Evolutionary conservation across 2,888 invertebrate genomes (phyloP).

Genomic region (Hofmannophila pseudospretella): DNA sequence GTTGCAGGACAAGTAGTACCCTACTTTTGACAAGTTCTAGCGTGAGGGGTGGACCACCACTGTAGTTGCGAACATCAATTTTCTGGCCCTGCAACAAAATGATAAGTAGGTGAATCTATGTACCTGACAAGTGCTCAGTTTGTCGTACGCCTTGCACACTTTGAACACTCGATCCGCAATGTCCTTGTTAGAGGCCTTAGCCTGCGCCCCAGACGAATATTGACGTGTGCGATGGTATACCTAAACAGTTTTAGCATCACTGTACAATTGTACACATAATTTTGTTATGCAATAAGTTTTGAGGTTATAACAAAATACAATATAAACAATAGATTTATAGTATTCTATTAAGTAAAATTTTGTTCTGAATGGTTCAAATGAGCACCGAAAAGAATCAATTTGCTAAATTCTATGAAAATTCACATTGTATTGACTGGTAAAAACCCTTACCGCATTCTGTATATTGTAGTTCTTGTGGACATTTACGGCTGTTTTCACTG

Average conservation of each 20-base stretch:
- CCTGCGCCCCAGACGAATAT: slow-evolving; percentile 50
- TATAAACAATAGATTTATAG: slow-evolving; percentile 1
- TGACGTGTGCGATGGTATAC: slow-evolving; percentile 49
- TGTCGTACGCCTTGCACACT: slow-evolving; percentile 93
- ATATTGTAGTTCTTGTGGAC: slow-evolving; percentile 35
- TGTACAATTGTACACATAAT: slow-evolving; percentile 45
- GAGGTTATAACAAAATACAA: slow-evolving; percentile 49
- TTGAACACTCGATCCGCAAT: slow-evolving; percentile 90
- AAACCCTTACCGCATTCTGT: slow-evolving; percentile 56
- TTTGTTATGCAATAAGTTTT: slow-evolving; percentile 72
- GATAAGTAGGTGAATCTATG: slow-evolving; percentile 46
- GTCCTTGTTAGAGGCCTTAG: slow-evolving; percentile 79
- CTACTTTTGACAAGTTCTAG: slow-evolving; percentile 91
- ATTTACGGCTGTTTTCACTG: slow-evolving; percentile 42
- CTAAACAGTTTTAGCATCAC: slow-evolving; percentile 61
- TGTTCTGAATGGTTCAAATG: not conserved
- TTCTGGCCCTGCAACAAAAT: slow-evolving; percentile 80
- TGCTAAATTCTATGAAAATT: slow-evolving; percentile 16
- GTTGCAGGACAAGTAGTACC: slow-evolving; percentile 95
- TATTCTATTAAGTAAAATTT: not conserved
- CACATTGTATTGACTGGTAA: slow-evolving; percentile 34
- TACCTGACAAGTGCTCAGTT: slow-evolving; percentile 92
- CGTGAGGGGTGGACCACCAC: slow-evolving; percentile 85
- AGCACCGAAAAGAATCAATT: not conserved
- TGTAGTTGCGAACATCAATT: slow-evolving; percentile 84